Percentiles rank a stretch among this genome's conserved stretches.
These are phyloP conservation scores for Pogonus chalceus DNA, from an alignment of 1,140 invertebrate genomes.

Conservation along the genomic window DNA sequence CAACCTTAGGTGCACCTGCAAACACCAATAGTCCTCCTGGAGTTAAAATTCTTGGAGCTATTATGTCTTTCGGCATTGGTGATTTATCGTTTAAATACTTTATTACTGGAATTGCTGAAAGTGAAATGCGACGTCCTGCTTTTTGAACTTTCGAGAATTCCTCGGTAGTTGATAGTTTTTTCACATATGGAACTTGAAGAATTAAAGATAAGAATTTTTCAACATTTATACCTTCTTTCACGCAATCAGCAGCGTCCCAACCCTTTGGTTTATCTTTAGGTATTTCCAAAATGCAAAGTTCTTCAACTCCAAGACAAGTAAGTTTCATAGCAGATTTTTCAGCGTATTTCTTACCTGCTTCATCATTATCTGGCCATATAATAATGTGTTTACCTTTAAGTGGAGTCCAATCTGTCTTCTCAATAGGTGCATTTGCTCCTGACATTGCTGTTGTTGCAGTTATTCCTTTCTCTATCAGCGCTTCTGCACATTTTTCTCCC, in stretches of 20 bases:
- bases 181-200: no score
- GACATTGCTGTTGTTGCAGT: no score
- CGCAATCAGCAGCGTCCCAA: conserved; percentile 9
- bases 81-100: no score
- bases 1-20: not conserved
- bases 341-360: conserved; percentile 8
- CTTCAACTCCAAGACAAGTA: conserved; percentile 1
- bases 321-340: conserved; percentile 7
- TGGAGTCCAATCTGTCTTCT: conserved; percentile 5
- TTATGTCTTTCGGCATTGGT: not conserved
- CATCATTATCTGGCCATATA: conserved; percentile 11
- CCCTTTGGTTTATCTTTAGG: conserved; percentile 3
- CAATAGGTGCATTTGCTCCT: no score
- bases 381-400: conserved; percentile 10
- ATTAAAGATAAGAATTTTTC: no score
- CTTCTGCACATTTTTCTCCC: no score
- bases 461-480: no score
- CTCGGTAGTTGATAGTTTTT: no score
- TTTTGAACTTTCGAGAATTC: no score
- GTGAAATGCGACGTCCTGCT: no score
- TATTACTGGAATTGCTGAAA: no score
- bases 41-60: not conserved
- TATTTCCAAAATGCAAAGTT: not conserved
- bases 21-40: not conserved
- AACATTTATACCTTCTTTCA: not conserved